A percentile compares a stretch with the other conserved stretches of the same genome.
phyloP scores from a whole-genome alignment of 2,797 vertebrate genomes.

The Eulemur mongoz region DNA sequence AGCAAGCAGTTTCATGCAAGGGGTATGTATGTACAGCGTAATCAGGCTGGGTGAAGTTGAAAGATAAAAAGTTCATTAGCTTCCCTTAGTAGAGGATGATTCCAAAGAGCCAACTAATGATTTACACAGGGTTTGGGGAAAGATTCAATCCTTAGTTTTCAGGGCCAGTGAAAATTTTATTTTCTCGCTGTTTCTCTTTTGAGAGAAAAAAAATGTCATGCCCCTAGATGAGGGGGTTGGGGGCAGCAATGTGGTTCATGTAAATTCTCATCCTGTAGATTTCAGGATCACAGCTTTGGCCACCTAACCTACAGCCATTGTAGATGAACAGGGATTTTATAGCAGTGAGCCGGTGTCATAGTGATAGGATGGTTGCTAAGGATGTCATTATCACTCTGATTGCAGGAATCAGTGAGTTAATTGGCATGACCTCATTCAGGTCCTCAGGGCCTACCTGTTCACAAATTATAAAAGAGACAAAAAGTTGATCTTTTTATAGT shows the following conservation, averaged over 20 bases:
- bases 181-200: conserved; percentile 44
- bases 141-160: conserved; percentile 51
- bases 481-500: conserved; percentile 72
- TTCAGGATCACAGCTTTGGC: conserved; percentile 63
- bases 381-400: conserved; percentile 82
- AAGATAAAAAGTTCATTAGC: conserved; percentile 79
- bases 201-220: neutral
- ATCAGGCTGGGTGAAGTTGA: conserved; percentile 65
- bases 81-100: conserved; percentile 59
- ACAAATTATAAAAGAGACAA: conserved; percentile 75
- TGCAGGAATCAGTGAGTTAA: conserved; percentile 81
- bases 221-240: neutral
- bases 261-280: conserved; percentile 46
- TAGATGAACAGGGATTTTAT: conserved; percentile 70
- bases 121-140: conserved; percentile 59
- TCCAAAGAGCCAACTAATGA: conserved; percentile 48
- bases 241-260: neutral
- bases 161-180: neutral
- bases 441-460: conserved; percentile 83
- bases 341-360: conserved; percentile 66
- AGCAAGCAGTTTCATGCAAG: conserved; percentile 59
- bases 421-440: conserved; percentile 84
- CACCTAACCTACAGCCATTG: conserved; percentile 48
- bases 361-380: conserved; percentile 85
- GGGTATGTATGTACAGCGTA: conserved; percentile 61